phyloP scores from a whole-genome alignment of 2,113 vertebrate species.

The Protobothrops mucrosquamatus region DNA sequence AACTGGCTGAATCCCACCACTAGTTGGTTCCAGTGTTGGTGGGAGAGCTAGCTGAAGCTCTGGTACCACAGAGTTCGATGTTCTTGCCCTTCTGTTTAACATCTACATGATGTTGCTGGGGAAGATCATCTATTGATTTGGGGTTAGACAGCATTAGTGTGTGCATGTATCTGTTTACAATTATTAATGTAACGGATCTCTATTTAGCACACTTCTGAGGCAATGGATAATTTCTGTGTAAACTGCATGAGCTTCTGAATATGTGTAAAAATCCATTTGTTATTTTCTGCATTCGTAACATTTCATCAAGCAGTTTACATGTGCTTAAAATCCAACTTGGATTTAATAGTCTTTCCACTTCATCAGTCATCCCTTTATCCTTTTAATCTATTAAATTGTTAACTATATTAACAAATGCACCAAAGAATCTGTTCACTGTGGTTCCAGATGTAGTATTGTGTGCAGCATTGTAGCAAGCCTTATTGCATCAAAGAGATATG shows the following conservation, averaged over 20 bases:
- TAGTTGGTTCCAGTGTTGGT: neutral
- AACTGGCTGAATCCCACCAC: no score
- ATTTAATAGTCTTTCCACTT: neutral
- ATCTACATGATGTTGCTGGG: neutral
- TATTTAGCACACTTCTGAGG: neutral
- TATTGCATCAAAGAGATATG: neutral
- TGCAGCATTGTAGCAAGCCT: neutral
- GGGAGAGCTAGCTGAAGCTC: neutral
- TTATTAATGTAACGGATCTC: neutral
- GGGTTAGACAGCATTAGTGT: neutral
- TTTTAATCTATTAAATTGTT: neutral
- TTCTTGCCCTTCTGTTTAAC: neutral
- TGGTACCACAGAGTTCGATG: neutral
- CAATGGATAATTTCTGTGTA: neutral
- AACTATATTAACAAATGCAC: neutral
- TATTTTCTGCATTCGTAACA: neutral
- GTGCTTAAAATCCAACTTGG: neutral
- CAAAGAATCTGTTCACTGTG: neutral
- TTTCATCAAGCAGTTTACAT: neutral
- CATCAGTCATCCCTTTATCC: neutral
- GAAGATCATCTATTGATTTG: neutral
- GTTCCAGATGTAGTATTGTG: neutral
- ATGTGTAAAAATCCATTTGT: neutral
- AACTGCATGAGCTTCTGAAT: neutral
- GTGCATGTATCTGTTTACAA: neutral